Conservation (phyloP, 2,797 vertebrate species). For the Tokudaia muenninki region DNA sequence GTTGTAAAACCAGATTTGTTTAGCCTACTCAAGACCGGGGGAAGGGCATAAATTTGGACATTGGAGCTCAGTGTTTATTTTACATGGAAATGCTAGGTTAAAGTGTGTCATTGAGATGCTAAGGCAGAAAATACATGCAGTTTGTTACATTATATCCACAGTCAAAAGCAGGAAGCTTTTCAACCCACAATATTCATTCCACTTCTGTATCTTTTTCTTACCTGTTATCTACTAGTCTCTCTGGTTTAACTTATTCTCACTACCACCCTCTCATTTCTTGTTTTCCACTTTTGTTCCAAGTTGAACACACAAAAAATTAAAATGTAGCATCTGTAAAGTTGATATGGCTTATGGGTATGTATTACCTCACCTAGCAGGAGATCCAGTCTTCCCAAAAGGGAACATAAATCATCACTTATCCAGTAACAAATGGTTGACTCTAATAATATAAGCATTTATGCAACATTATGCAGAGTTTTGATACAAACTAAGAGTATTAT, state of each 20-base stretch:
- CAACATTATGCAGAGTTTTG: neutral
- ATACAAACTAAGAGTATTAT: neutral
- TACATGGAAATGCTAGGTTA: no score
- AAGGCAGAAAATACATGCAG: neutral
- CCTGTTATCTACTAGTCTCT: no score
- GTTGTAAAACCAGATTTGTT: no score
- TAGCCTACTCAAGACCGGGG: no score
- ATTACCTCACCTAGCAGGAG: neutral
- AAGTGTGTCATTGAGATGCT: neutral
- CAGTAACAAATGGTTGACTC: neutral
- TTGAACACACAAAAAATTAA: neutral
- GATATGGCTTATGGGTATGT: neutral
- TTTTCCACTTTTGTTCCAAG: neutral
- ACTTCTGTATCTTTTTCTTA: no score
- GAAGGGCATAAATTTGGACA: no score
- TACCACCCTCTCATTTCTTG: fast-evolving
- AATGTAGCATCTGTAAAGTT: neutral
- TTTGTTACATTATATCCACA: neutral
- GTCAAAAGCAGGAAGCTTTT: neutral
- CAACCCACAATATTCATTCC: no score
- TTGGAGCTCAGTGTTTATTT: neutral
- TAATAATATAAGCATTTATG: neutral
- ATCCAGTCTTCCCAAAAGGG: neutral
- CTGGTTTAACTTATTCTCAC: neutral
- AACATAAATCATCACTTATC: neutral